Evolutionary conservation across 1,140 invertebrate species (phyloP), one percentile per base, ranked within the genome.

Genomic region (Daktulosphaira vitifoliae): DNA sequence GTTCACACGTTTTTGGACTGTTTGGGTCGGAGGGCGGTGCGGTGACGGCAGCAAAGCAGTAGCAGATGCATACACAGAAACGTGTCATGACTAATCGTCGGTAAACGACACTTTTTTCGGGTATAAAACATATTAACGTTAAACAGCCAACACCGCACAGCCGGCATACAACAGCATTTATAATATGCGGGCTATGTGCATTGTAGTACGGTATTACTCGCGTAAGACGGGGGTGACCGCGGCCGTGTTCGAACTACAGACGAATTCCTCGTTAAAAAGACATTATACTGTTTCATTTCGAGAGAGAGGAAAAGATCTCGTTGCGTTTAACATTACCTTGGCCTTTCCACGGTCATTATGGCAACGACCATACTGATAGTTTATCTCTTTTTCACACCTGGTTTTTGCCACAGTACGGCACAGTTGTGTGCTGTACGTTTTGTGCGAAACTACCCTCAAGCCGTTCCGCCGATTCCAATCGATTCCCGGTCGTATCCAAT

Each of bases 261-360:
- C 42, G 25, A 39, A 62, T 62, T 48, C 46, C 56, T 62, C 56
- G 56, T 62, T 62, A 62, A 62, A 62, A 62, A 62, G 5, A 25
- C 56, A 62, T 62, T 62, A 62, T 26, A 29, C 44, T 22, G n/a
- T n/a, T 4, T 15, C 37, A 8, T 39, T 5, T 5, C 11, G 4
- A 54, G 20, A 42, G 22, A n/a, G 22, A 42, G 38, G 3, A 26
- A 29, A 48, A n/a, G 25, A 4, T 46, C 42, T 39, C n/a, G 20
- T 33, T 33, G 26, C 29, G 29, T 53, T 37, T 15, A 1, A 25
- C 23, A 38, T 56, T 44, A 56, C 38, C 15, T 13, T 16, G 54
- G 25, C 22, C 1, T 59, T 29, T 44, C 42, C 54, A 46, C 39
- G 54, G 22, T 59, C 54, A 18, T 59, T 46, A 59, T 39, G 6